A percentile compares a stretch with the other conserved stretches of the same genome.
These are phyloP conservation scores for Argyresthia goedartella DNA, from an alignment of 2,888 invertebrate genomes.

Conservation along the genomic window DNA sequence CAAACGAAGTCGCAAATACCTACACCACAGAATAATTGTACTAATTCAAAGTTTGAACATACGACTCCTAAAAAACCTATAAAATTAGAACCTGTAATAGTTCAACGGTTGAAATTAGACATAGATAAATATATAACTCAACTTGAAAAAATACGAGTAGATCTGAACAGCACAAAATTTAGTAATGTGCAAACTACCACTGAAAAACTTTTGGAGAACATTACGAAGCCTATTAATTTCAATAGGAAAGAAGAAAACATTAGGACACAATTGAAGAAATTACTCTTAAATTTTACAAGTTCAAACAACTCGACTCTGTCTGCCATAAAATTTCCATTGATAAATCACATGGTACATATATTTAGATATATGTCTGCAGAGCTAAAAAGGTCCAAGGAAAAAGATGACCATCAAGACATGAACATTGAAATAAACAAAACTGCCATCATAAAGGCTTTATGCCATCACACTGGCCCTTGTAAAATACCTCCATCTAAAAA, in stretches of 20 bases:
- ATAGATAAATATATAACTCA: too few species aligned
- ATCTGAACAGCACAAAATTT: too few species aligned
- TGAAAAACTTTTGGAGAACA: too few species aligned
- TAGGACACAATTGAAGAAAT: neutral
- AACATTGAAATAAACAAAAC: conserved; percentile 18
- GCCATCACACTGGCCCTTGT: conserved; percentile 33
- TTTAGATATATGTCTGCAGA: conserved; percentile 31
- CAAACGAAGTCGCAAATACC: too few species aligned
- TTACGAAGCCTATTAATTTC: too few species aligned
- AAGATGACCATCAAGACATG: conserved; percentile 9
- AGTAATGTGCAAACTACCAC: too few species aligned
- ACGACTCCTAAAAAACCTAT: too few species aligned
- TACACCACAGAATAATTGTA: too few species aligned
- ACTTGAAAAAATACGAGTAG: too few species aligned
- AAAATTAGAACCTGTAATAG: too few species aligned
- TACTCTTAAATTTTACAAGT: neutral
- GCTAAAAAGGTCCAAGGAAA: conserved; percentile 13
- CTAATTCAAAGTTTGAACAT: too few species aligned
- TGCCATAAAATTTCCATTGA: conserved; percentile 20
- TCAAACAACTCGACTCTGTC: neutral
- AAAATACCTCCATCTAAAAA: conserved; percentile 22
- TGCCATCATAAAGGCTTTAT: conserved; percentile 29
- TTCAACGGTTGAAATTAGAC: too few species aligned
- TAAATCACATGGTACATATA: conserved; percentile 33
- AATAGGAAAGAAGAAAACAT: neutral